Evolutionary conservation across 2,888 invertebrate species (phyloP).

Genomic region (Tetragonisca angustula): DNA sequence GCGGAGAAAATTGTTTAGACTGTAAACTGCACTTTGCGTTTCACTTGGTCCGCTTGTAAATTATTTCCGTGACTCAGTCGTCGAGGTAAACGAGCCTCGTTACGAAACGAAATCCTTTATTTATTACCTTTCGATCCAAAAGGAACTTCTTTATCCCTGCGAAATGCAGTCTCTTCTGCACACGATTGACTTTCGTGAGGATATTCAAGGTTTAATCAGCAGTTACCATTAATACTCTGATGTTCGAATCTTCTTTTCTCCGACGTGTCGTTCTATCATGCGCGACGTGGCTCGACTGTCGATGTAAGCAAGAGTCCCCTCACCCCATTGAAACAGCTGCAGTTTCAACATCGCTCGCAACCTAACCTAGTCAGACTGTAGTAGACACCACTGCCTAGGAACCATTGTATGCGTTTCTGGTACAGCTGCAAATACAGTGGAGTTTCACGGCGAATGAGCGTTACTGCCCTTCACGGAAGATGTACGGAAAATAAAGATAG

Average conservation of each 20-base stretch:
- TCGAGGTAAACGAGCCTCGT: not conserved
- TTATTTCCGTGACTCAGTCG: constrained; percentile 50
- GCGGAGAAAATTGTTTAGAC: constrained; percentile 35
- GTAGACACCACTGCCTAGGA: constrained; percentile 43
- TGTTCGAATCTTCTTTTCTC: constrained; percentile 41
- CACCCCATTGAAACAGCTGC: constrained; percentile 43
- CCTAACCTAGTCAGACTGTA: constrained; percentile 44
- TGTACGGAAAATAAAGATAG: constrained; percentile 48
- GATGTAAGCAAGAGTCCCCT: constrained; percentile 32
- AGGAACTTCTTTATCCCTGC: not conserved
- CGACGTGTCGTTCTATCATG: constrained; percentile 13
- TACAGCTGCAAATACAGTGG: constrained; percentile 48
- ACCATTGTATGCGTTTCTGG: constrained; percentile 46
- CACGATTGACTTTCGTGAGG: not conserved
- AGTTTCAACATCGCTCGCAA: constrained; percentile 56
- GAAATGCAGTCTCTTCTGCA: not conserved
- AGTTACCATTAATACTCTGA: constrained; percentile 44
- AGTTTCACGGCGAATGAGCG: constrained; percentile 47
- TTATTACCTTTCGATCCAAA: not conserved
- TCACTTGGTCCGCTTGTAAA: constrained; percentile 41
- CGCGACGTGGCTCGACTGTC: constrained; percentile 15
- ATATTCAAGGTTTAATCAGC: constrained; percentile 43
- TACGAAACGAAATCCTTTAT: not conserved
- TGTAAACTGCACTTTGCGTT: constrained; percentile 45
- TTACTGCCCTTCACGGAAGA: constrained; percentile 25